Evolutionary conservation across 2,797 vertebrate genomes (phyloP).

Genomic region (Crotalus adamanteus): DNA sequence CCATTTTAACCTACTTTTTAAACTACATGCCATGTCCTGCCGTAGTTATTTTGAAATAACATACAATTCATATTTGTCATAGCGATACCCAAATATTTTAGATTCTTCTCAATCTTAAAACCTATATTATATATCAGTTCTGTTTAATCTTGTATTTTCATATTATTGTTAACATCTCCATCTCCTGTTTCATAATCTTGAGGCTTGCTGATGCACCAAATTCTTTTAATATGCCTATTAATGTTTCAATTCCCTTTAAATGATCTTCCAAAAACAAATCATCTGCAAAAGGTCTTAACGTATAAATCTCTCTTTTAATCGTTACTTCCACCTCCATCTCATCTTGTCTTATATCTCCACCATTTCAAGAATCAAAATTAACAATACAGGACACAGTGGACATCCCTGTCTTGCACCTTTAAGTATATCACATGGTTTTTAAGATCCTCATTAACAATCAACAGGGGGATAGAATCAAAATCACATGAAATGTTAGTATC

Average conservation of each 20-base stretch:
- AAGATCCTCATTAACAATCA: not conserved
- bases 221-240: not conserved
- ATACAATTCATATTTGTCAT: not conserved
- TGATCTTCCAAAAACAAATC: not conserved
- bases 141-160: not conserved
- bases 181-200: not conserved
- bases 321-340: not conserved
- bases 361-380: not conserved
- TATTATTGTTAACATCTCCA: not conserved
- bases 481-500: not conserved
- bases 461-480: not conserved
- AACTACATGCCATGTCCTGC: not conserved
- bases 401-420: not conserved
- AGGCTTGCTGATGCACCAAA: not conserved
- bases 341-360: not conserved
- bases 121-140: not conserved
- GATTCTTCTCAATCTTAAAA: not conserved
- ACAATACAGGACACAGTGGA: not conserved
- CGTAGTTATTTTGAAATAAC: not conserved
- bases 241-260: not conserved
- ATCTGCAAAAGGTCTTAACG: not conserved
- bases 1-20: not conserved
- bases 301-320: not conserved
- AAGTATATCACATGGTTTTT: not conserved
- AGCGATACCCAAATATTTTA: not conserved